phyloP scores from a whole-genome alignment of 2,888 invertebrate species.

The Automeris io region DNA sequence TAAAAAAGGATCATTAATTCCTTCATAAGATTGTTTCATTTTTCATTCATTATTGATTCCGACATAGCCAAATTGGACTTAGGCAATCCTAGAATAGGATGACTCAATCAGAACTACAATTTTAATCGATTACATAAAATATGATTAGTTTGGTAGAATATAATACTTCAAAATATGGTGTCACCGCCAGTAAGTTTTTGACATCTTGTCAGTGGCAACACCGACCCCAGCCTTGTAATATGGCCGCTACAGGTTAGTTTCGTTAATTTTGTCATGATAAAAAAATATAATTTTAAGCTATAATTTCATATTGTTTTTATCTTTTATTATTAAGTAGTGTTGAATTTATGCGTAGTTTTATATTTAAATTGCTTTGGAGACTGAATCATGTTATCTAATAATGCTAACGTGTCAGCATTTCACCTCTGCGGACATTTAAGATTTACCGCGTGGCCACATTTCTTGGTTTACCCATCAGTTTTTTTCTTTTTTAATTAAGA shows the following conservation, averaged over 20 bases:
- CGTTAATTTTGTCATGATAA: constrained; percentile 72
- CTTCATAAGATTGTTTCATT: no score
- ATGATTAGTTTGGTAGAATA: not conserved
- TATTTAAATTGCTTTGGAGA: constrained; percentile 13
- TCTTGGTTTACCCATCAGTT: constrained; percentile 39
- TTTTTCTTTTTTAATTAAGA: constrained; percentile 27
- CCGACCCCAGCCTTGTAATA: constrained; percentile 78
- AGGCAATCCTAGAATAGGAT: no score
- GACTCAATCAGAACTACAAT: no score
- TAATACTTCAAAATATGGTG: constrained; percentile 9
- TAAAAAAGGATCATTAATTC: no score
- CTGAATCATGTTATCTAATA: constrained; percentile 49
- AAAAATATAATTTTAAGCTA: constrained; percentile 38
- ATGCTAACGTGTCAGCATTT: constrained; percentile 76
- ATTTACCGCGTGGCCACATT: constrained; percentile 77
- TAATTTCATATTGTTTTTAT: constrained; percentile 24
- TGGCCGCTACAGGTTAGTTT: constrained; percentile 85
- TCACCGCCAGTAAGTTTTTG: constrained; percentile 17
- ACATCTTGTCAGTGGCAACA: constrained; percentile 55
- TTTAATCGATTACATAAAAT: no score
- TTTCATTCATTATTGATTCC: no score
- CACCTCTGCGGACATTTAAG: constrained; percentile 72
- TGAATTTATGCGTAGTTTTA: not conserved
- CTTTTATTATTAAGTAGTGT: constrained; percentile 13
- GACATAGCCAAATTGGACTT: no score